A percentile compares a stretch with the other conserved stretches of the same genome.
Evolutionary conservation across 2,888 invertebrate species (phyloP).

Genomic region (Gryllus longicercus): DNA sequence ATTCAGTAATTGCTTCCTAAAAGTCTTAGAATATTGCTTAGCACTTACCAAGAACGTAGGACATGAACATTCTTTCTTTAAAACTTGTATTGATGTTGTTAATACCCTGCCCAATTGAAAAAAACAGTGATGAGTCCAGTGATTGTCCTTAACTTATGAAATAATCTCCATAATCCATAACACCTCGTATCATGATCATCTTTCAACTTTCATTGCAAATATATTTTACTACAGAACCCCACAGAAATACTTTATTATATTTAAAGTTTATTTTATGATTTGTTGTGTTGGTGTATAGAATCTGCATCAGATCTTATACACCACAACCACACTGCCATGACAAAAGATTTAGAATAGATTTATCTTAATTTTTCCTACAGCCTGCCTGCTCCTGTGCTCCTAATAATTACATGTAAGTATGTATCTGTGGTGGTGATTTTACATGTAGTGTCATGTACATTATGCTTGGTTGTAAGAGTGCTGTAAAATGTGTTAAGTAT

Average conservation of each 20-base stretch:
- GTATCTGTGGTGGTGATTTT: slow-evolving; percentile 17
- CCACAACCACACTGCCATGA: slow-evolving; percentile 17
- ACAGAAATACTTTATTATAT: background rate
- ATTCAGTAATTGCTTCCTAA: slow-evolving; percentile 17
- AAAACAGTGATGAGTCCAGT: slow-evolving; percentile 17
- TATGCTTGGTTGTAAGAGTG: slow-evolving; percentile 17
- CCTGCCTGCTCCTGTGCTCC: background rate
- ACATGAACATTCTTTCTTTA: slow-evolving; percentile 7
- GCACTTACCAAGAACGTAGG: slow-evolving; percentile 2
- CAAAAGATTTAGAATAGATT: background rate
- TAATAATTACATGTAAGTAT: background rate
- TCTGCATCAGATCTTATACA: slow-evolving; percentile 9
- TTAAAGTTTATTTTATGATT: background rate
- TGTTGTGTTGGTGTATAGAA: slow-evolving; percentile 11
- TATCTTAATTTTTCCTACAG: background rate
- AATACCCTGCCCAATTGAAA: background rate
- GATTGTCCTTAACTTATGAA: background rate
- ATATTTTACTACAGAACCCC: background rate
- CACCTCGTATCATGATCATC: background rate
- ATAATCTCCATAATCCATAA: background rate
- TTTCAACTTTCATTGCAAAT: background rate
- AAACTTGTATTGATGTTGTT: slow-evolving; percentile 9
- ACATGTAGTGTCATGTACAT: slow-evolving; percentile 1
- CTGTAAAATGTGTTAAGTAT: slow-evolving; percentile 2
- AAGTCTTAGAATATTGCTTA: background rate